Percentiles rank a stretch among this genome's conserved stretches.
Evolutionary conservation across 2,797 vertebrate species (phyloP).

Genomic region (Labroides dimidiatus): DNA sequence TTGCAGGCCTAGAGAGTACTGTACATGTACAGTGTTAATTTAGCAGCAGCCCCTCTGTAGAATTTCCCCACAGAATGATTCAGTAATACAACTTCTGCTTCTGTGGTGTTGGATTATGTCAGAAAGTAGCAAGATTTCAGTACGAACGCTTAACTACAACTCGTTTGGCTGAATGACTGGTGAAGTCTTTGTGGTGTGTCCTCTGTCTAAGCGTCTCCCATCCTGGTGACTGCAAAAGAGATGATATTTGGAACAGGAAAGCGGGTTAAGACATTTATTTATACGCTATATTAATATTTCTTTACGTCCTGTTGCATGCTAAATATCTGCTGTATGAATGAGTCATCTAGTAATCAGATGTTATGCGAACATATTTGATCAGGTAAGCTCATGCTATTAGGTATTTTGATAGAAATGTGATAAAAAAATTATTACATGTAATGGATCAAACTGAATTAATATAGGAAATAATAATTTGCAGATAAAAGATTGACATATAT

Average conservation of each 20-base stretch:
- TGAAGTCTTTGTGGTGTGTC: neutral
- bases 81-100: neutral
- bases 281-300: no score
- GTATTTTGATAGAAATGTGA: no score
- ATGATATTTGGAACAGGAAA: neutral
- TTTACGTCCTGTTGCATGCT: no score
- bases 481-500: no score
- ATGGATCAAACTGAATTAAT: no score
- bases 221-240: neutral
- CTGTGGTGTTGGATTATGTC: neutral
- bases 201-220: neutral
- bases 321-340: no score
- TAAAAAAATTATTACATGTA: no score
- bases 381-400: no score
- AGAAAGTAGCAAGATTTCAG: neutral
- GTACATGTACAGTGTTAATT: neutral
- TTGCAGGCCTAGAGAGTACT: conserved; percentile 13
- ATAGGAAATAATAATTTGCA: no score
- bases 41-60: neutral
- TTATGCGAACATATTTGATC: no score
- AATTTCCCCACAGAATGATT: neutral
- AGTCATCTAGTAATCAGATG: no score
- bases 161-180: neutral
- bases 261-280: neutral
- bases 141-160: neutral